Evolutionary conservation across 1,140 invertebrate genomes (phyloP), one percentile per base, ranked within the genome.

Genomic region (Tetragonula clypearis): DNA sequence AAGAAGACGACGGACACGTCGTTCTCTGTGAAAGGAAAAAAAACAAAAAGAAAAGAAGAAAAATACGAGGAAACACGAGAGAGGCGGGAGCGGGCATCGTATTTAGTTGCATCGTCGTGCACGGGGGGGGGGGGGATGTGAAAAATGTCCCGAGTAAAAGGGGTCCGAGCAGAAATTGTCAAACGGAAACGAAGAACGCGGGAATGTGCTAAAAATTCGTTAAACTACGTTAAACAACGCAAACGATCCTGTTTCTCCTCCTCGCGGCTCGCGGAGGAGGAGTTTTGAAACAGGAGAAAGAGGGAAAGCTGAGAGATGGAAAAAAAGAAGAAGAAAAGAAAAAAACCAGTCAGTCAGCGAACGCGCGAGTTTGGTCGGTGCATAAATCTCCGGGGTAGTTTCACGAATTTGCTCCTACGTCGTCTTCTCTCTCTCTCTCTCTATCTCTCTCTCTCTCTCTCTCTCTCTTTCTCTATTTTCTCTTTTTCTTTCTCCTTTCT

Each of bases 1-100:
- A 84, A 87, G 85, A 84, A 82, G 81, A 84, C 74, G 85, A 65
- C 65, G 81, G 78, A 58, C 62, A 65, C 82, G 85, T 86, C 85
- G 81, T 84, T 86, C 78, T 84, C 65, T 68, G 77, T 88, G 68
- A 75, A 65, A 21, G n/a, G n/a, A n/a, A n/a, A n/a, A n/a, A n/a
- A n/a, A n/a, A n/a, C n/a, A n/a, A 21, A n/a, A 49, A 23, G 17
- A 69, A 21, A n/a, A n/a, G 49, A 23, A 21, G 56, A 69, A 41
- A 66, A 62, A 83, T 80, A 85, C 17, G 58, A n/a, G 21, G 41
- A 26, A 53, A 71, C 23, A 30, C 62, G 9, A 23, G 12, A 23
- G 19, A 19, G 14, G 14, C 12, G 62, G 49, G n/a, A 14, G 14
- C 12, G 62, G 49, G n/a, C 17, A 26, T 78, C 19, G 3, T 35